These are phyloP conservation scores for Spilarctia lutea DNA, from an alignment of 2,888 invertebrate genomes.

Conservation along the genomic window DNA sequence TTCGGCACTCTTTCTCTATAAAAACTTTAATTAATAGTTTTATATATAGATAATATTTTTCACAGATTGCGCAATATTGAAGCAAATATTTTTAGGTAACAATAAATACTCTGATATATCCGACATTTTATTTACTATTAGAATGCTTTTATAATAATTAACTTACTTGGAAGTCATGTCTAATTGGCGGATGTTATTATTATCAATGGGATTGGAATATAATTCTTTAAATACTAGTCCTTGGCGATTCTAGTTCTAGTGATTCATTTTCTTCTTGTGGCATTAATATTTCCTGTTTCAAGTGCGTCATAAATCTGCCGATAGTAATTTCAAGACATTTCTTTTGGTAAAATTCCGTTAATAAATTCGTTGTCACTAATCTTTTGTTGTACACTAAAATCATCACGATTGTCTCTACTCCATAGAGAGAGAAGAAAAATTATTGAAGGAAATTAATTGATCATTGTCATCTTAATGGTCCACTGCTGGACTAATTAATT, in stretches of 20 bases:
- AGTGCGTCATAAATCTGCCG: background rate
- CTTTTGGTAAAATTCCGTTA: background rate
- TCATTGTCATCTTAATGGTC: too few species aligned
- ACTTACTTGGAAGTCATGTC: background rate
- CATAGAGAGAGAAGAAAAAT: background rate
- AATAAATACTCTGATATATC: background rate
- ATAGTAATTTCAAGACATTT: background rate
- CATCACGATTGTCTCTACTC: background rate
- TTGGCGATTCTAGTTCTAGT: background rate
- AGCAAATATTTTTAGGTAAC: background rate
- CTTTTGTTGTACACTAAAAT: too few species aligned
- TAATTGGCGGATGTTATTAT: conserved; percentile 8
- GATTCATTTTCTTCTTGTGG: background rate
- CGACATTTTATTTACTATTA: background rate
- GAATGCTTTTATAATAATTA: background rate
- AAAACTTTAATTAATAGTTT: too few species aligned
- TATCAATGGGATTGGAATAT: conserved; percentile 3
- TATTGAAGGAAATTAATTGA: background rate
- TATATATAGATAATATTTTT: background rate
- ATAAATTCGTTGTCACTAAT: background rate
- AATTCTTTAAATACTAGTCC: background rate
- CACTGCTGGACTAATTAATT: too few species aligned
- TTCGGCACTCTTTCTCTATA: too few species aligned
- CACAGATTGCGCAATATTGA: background rate
- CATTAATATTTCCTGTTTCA: background rate